Evolutionary conservation across 2,113 vertebrate genomes (phyloP).

Genomic region (Poeciliopsis occidentalis): DNA sequence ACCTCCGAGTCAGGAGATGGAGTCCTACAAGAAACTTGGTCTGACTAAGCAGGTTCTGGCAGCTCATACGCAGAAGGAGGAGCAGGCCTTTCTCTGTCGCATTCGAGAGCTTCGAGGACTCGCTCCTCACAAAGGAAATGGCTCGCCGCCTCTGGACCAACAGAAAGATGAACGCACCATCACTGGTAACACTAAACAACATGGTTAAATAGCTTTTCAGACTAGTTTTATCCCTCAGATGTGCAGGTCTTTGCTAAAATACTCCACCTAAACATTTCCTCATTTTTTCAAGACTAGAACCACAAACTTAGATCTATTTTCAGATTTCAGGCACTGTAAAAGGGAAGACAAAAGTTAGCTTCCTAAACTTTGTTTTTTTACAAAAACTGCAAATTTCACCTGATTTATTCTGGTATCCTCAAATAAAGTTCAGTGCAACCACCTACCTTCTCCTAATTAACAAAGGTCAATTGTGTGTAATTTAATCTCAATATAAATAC

Average conservation of each 20-base stretch:
- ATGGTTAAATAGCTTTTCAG: background rate
- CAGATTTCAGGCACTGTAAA: no score
- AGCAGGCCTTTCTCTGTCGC: conserved; percentile 89
- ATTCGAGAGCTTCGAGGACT: conserved; percentile 84
- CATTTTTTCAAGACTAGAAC: background rate
- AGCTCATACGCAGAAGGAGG: conserved; percentile 93
- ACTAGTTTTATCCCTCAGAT: background rate
- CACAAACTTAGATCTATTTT: background rate
- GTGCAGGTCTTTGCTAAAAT: no score
- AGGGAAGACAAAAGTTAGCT: no score
- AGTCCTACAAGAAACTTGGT: conserved; percentile 86
- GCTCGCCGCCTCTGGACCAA: conserved; percentile 83
- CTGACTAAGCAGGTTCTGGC: conserved; percentile 95
- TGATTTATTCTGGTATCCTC: no score
- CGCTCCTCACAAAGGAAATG: conserved; percentile 81
- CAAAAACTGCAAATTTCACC: no score
- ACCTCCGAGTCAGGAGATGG: conserved; percentile 82
- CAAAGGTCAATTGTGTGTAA: no score
- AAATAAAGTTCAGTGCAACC: no score
- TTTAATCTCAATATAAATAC: no score
- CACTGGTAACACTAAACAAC: conserved; percentile 64
- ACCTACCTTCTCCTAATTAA: no score
- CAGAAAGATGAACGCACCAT: conserved; percentile 72
- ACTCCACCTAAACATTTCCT: background rate
- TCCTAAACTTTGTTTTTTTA: no score